phyloP scores from a whole-genome alignment of 2,888 invertebrate genomes.

The Pelosia muscerda region DNA sequence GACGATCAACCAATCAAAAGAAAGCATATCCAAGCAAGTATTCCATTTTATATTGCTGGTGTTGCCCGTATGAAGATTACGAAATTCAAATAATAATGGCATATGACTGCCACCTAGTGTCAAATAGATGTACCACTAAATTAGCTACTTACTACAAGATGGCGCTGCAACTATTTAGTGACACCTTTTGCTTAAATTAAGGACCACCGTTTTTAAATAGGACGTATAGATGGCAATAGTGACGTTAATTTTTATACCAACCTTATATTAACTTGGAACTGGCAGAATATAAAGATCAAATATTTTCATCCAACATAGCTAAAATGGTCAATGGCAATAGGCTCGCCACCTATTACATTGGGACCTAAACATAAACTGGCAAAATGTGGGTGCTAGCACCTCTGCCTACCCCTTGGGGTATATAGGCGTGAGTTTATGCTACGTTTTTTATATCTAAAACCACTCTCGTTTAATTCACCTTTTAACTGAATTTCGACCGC shows the following conservation, averaged over 20 bases:
- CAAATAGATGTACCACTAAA: slow-evolving; percentile 38
- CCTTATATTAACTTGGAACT: too few species aligned
- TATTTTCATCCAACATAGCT: too few species aligned
- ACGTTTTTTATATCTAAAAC: too few species aligned
- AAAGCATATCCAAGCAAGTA: slow-evolving; percentile 67
- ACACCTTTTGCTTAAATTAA: slow-evolving; percentile 9
- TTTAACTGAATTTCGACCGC: too few species aligned
- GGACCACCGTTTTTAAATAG: neutral
- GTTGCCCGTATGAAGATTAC: slow-evolving; percentile 65
- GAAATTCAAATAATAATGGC: slow-evolving; percentile 12
- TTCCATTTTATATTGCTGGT: slow-evolving; percentile 66
- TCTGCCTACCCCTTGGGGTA: too few species aligned
- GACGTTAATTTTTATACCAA: neutral
- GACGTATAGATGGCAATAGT: slow-evolving; percentile 45
- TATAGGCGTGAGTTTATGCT: too few species aligned
- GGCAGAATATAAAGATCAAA: too few species aligned
- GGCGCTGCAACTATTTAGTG: slow-evolving; percentile 4
- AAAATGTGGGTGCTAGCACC: too few species aligned
- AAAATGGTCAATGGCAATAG: too few species aligned
- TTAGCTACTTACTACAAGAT: slow-evolving; percentile 31
- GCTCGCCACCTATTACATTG: too few species aligned
- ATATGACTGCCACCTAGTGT: slow-evolving; percentile 52
- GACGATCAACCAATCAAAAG: slow-evolving; percentile 78
- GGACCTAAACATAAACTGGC: too few species aligned
- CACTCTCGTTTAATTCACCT: too few species aligned